These are phyloP conservation scores for Acanthosepion pharaonis DNA, from an alignment of 2,888 invertebrate species.

Conservation along the genomic window DNA sequence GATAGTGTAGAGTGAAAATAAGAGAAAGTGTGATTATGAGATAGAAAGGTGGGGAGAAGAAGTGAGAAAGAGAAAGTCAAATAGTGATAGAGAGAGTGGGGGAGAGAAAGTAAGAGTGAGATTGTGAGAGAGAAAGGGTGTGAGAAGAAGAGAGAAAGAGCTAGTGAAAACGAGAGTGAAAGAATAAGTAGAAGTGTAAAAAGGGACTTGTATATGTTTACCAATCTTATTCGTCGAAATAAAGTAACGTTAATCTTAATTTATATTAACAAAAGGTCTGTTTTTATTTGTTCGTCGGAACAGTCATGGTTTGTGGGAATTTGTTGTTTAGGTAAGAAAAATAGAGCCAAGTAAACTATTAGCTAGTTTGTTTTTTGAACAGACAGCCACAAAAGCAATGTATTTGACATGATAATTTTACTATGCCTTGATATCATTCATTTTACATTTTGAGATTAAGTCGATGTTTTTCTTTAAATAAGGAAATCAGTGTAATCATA, in stretches of 20 bases:
- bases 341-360: background rate
- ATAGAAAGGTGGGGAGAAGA: too few relatives aligned
- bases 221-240: background rate
- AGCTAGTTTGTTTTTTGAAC: background rate
- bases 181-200: background rate
- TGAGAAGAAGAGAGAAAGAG: background rate
- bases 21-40: too few relatives aligned
- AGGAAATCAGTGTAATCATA: background rate
- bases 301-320: background rate
- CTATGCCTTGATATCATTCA: background rate
- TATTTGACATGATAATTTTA: slow-evolving; percentile 4
- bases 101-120: too few relatives aligned
- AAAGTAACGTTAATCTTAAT: background rate
- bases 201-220: background rate
- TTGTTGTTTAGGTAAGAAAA: background rate
- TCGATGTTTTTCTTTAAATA: background rate
- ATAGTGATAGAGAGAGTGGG: too few relatives aligned
- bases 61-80: too few relatives aligned
- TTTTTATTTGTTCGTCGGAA: background rate
- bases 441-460: background rate
- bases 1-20: background rate
- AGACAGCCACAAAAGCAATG: background rate
- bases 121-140: too few relatives aligned
- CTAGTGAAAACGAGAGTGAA: background rate
- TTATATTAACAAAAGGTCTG: background rate